A percentile compares a stretch with the other conserved stretches of the same genome.
Evolutionary conservation across 1,140 invertebrate species (phyloP).

Genomic region (Ruditapes philippinarum): DNA sequence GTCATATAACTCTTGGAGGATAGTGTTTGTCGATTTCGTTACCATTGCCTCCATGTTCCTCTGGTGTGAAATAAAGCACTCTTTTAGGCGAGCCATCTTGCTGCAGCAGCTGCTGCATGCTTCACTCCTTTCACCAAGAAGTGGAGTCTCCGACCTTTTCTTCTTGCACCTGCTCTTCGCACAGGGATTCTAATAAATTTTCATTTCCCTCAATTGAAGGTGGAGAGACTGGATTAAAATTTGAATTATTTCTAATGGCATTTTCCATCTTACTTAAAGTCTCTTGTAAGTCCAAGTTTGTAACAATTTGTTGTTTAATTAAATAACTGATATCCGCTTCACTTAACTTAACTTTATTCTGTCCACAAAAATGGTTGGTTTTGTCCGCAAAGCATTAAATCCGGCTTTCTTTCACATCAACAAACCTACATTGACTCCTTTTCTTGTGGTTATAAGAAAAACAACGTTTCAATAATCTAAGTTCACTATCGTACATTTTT

Average conservation of each 20-base stretch:
- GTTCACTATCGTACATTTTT: background rate
- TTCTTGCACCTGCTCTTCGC: background rate
- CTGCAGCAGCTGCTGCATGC: background rate
- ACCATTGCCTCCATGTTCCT: background rate
- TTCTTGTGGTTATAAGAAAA: constrained; percentile 19
- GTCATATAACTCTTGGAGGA: background rate
- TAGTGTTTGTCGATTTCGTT: background rate
- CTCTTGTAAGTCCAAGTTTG: background rate
- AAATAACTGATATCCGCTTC: background rate
- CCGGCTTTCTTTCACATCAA: background rate
- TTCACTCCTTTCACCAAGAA: background rate
- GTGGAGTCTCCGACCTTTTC: background rate
- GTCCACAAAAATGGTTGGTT: background rate
- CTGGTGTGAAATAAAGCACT: background rate
- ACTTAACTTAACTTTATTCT: background rate
- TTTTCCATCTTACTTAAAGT: background rate
- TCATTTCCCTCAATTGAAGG: background rate
- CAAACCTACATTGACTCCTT: background rate
- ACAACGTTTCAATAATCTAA: constrained; percentile 2
- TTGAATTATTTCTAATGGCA: background rate
- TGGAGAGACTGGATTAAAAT: background rate
- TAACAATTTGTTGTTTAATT: background rate
- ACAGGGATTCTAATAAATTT: background rate
- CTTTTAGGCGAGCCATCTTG: background rate
- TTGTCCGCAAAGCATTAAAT: background rate